Base-by-base conservation (phyloP, 2,797 vertebrate species). In the Calcarius lapponicus region DNA sequence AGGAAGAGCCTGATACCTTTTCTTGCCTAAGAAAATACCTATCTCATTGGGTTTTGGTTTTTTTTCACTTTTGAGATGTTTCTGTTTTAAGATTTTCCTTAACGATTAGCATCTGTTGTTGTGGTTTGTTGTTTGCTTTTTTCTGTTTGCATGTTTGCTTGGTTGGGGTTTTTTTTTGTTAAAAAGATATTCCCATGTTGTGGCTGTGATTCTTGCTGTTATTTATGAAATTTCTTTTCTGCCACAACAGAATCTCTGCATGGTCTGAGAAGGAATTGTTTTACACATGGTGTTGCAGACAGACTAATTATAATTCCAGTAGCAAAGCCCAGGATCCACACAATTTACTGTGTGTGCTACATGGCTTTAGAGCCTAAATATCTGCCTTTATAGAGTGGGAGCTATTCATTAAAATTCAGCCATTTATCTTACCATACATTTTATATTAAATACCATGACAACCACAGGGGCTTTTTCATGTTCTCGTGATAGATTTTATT, bases 381-480 rank as follows among this genome's bases (percentile, higher is more conserved):
- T 48, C 61, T 94, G 67, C 32, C 22, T 91, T 80, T 90, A 57
- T 14, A 40, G 32, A 76, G 57, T 74, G 28, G 12, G 32, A 71
- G 79, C 57, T 89, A n/a, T 74, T 94, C 2, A 91, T 87, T 92
- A 74, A 73, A 96, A 95, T 70, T 47, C 57, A 80, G 26, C 10
- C 34, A 87, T 92, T 90, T 91, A 64, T 83, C 79, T 88, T 74
- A 54, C 38, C 34, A 38, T 48, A 15, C 31, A 71, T 92, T 94
- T 93, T 78, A 50, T 92, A 94, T 83, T 89, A 94, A 89, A 85
- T 74, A 48, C 45, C 72, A 69, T 83, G 92, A 80, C 38, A 87
- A 92, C 50, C 45, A 31, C 9, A 21, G 42, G 32, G 31, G 0
- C 2, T 67, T 90, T 88, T 88, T 90, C 48, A 57, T 56, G 10